Evolutionary conservation across 1,140 invertebrate species (phyloP), one percentile per base, ranked within the genome.

Genomic region (Babylonia areolata): DNA sequence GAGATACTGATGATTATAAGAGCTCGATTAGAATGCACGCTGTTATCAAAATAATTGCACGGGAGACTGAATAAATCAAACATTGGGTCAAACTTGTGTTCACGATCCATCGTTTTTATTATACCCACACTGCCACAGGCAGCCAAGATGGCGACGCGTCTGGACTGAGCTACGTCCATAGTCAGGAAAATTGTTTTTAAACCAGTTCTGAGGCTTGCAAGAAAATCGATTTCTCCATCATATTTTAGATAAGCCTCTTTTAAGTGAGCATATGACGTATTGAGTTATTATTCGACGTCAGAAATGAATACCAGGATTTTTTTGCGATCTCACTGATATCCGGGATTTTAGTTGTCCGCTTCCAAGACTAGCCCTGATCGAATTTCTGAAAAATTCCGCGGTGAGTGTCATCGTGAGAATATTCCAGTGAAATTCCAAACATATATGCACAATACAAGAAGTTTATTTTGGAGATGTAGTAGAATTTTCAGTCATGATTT

Each of bases 61-160:
- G 15, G 15, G 5, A 23, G 28, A 64, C 28, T 64, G 23, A 23
- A 23, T 0, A 12, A 9, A 17, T 51, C 46, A 51, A 12, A 0
- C 17, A 9, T 51, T 9, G 0, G 46, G 58, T 64, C 15, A 6
- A 64, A 23, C 15, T 64, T 64, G 58, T 23, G 15, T 64, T 64
- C 28, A 64, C 58, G 58, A 64, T 64, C 58, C 58, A 64, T 64
- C 58, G 28, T 64, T 64, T 64, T 64, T 64, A 64, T 23, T 64
- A 23, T 64, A 64, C 58, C 58, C 58, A 64, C 46, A 51, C 46
- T 20, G 9, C 46, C 46, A 51, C 58, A 64, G 58, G 58, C 58
- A 64, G 58, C 58, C 58, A 64, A 64, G 58, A 64, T 64, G 58
- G 58, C 58, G 58, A 64, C 58, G 58, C 58, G 58, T 64, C 58